Conservation (phyloP, 2,888 invertebrate genomes). For the Ophion obscuratus region DNA sequence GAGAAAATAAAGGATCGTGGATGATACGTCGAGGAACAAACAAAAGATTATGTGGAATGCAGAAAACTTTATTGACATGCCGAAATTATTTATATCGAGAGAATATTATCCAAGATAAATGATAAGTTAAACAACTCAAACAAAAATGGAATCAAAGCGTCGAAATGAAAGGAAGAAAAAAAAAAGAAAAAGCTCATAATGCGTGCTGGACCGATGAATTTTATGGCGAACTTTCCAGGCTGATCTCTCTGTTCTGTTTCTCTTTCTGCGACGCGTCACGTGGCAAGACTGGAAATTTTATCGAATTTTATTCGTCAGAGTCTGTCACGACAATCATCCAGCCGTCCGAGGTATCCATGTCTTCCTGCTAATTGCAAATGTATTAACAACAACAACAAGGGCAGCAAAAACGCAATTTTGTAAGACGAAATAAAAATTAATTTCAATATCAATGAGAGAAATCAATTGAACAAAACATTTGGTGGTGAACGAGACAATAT, state of each 20-base stretch:
- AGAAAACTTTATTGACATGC: too few species aligned
- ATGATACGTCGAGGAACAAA: too few species aligned
- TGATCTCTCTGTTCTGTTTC: conserved; percentile 11
- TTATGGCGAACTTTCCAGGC: conserved; percentile 2
- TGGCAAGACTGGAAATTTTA: conserved; percentile 43
- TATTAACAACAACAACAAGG: conserved; percentile 60
- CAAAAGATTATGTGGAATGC: too few species aligned
- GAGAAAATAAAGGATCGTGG: too few species aligned
- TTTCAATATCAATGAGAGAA: neutral
- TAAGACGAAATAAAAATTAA: conserved; percentile 4
- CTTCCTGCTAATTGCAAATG: conserved; percentile 72
- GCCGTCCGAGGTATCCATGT: conserved; percentile 67
- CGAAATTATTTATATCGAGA: conserved; percentile 42
- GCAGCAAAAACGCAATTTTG: conserved; percentile 24
- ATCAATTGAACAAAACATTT: conserved; percentile 13
- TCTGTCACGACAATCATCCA: conserved; percentile 49
- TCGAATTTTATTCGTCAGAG: conserved; percentile 55
- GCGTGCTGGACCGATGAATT: conserved; percentile 30
- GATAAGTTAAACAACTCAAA: conserved; percentile 23
- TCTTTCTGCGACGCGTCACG: conserved; percentile 16
- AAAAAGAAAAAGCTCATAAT: conserved; percentile 53
- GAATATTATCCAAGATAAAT: conserved; percentile 14
- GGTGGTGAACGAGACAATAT: conserved; percentile 51
- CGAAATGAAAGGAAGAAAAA: conserved; percentile 51
- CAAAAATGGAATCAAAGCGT: neutral